phyloP scores from a whole-genome alignment of 1,140 invertebrate species.

The Nephotettix cincticeps region DNA sequence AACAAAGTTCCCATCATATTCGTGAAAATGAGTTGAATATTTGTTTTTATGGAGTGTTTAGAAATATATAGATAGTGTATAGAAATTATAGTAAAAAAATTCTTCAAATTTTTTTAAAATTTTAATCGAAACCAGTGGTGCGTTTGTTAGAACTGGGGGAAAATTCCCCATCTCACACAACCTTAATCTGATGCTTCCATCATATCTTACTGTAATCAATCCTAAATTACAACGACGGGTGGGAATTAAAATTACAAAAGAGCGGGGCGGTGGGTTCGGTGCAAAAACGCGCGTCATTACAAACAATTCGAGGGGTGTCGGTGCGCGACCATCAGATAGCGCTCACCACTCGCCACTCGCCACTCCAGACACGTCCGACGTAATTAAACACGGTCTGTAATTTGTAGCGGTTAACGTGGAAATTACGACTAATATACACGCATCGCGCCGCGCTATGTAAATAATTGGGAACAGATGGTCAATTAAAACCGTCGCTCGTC shows the following conservation, averaged over 20 bases:
- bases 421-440: slow-evolving; percentile 12
- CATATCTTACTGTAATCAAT: too few relatives aligned
- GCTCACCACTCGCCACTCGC: not conserved
- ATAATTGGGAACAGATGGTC: slow-evolving; percentile 12
- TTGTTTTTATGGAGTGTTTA: too few relatives aligned
- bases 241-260: slow-evolving; percentile 2
- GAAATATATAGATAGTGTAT: too few relatives aligned
- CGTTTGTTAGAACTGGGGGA: too few relatives aligned
- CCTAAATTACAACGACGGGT: not conserved
- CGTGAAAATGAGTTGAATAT: too few relatives aligned
- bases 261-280: not conserved
- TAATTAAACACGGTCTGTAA: slow-evolving; percentile 2
- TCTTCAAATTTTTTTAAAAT: too few relatives aligned
- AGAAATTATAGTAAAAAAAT: too few relatives aligned
- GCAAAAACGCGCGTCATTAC: slow-evolving; percentile 9
- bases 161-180: too few relatives aligned
- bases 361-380: not conserved
- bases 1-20: too few relatives aligned
- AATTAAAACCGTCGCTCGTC: not conserved
- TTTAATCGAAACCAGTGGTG: too few relatives aligned
- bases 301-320: not conserved
- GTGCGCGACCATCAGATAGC: not conserved
- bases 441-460: slow-evolving; percentile 7
- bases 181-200: too few relatives aligned
- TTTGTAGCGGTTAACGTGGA: not conserved